Percentiles rank a stretch among this genome's conserved stretches.
phyloP scores from a whole-genome alignment of 1,140 invertebrate species.

The Caerostris darwini region DNA sequence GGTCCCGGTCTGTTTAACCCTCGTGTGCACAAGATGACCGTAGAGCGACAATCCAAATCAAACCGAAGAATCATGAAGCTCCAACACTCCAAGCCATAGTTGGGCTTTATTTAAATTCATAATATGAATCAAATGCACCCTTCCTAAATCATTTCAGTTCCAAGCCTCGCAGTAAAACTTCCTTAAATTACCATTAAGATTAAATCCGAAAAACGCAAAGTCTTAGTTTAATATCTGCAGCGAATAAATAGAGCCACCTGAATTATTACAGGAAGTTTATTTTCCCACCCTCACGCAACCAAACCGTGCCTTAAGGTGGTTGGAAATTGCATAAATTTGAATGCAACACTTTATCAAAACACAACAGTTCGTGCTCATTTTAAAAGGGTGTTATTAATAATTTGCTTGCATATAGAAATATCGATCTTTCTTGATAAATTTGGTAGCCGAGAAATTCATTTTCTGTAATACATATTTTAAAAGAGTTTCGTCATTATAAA shows the following conservation, averaged over 20 bases:
- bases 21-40: no score
- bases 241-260: neutral
- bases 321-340: neutral
- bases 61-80: no score
- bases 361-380: neutral
- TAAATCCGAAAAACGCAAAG: neutral
- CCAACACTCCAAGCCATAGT: no score
- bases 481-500: neutral
- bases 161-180: neutral
- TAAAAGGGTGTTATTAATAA: neutral
- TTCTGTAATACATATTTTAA: neutral
- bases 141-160: neutral
- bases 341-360: neutral
- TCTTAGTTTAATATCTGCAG: neutral
- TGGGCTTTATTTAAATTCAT: no score
- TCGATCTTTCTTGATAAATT: neutral
- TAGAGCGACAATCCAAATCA: no score
- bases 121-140: neutral
- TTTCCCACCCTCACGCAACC: neutral
- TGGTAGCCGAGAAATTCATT: neutral
- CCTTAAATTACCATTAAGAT: neutral
- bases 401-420: neutral
- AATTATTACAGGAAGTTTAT: neutral
- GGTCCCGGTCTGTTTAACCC: no score
- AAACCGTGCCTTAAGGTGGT: neutral